Evolutionary conservation across 2,888 invertebrate species (phyloP), one percentile per base, ranked within the genome.

Genomic region (Mechanitis mazaeus): DNA sequence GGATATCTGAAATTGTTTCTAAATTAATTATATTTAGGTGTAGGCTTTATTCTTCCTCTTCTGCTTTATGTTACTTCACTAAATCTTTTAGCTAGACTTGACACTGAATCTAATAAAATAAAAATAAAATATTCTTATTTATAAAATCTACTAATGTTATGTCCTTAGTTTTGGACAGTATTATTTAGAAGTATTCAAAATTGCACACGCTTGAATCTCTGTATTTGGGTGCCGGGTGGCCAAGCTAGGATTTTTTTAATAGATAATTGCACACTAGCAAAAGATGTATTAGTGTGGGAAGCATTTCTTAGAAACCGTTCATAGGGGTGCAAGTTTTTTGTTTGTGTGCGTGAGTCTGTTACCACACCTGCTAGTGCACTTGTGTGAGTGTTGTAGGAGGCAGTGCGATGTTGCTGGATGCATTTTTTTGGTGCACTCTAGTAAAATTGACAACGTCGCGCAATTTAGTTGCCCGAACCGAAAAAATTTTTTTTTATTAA

Each of bases 401-500:
- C 62, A 75, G 77, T 81, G 85, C 86, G 84, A 77, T 83, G 86
- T 84, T 86, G 85, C 83, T 83, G 81, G 83, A 82, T 84, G 81
- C 79, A 76, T 82, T 82, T 84, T 50, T 85, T 83, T 74, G 74
- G 73, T 78, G 76, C 75, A 73, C 75, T 73, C 71, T 71, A 71
- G 86, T 85, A 82, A 81, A 87, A 79, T 85, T 85, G 87, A 87
- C 88, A 87, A 87, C 88, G 85, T 83, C 87, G 86, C 86, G 73
- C 75, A 80, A 82, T 83, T 84, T 77, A 67, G 69, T 75, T 72
- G 75, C 74, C 71, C 66, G 56, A 45, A 56, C 35, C 46, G 50
- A 58, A 56, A 59, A 28, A 54, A 54, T 57, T 31, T 57, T 55
- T 38, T 50, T 11, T 31, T 31, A 28, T 50, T 42, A 38, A 38